Evolutionary conservation across 2,113 vertebrate species (phyloP).

Genomic region (Hiodon alosoides): DNA sequence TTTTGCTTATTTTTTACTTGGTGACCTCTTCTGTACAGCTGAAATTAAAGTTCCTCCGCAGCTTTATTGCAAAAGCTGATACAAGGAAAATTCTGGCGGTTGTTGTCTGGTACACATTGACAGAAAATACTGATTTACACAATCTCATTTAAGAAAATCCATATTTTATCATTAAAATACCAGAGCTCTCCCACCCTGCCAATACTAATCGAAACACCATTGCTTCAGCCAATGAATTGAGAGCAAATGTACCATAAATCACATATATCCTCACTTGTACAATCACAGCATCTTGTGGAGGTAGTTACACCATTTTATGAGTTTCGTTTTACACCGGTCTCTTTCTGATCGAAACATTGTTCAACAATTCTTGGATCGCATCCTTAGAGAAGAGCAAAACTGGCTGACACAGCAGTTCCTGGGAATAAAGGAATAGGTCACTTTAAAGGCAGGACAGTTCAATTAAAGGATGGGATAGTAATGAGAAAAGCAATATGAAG

Average conservation of each 20-base stretch:
- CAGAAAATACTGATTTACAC: slow-evolving; percentile 31
- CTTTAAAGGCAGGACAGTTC: slow-evolving; percentile 16
- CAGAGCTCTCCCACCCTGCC: slow-evolving; percentile 18
- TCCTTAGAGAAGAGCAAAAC: background rate
- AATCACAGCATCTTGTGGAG: background rate
- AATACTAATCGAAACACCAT: slow-evolving; percentile 31
- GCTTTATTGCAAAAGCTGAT: slow-evolving; percentile 21
- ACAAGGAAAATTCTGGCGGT: slow-evolving; percentile 18
- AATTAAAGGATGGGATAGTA: slow-evolving; percentile 26
- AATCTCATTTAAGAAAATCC: slow-evolving; percentile 32
- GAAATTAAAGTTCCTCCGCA: background rate
- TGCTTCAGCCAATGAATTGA: slow-evolving; percentile 26
- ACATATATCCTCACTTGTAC: slow-evolving; percentile 11
- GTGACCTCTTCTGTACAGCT: background rate
- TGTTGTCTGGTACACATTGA: slow-evolving; percentile 22
- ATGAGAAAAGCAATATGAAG: slow-evolving; percentile 23
- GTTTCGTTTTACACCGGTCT: slow-evolving; percentile 17
- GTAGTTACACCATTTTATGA: slow-evolving; percentile 22
- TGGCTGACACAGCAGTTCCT: slow-evolving; percentile 14
- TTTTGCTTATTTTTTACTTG: background rate
- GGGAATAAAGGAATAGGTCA: slow-evolving; percentile 18
- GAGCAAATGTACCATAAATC: slow-evolving; percentile 27
- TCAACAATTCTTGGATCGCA: slow-evolving; percentile 7
- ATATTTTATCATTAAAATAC: slow-evolving; percentile 34
- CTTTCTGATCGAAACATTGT: slow-evolving; percentile 21